Evolutionary conservation across 2,797 vertebrate species (phyloP).

Genomic region (Leptodactylus fallax): DNA sequence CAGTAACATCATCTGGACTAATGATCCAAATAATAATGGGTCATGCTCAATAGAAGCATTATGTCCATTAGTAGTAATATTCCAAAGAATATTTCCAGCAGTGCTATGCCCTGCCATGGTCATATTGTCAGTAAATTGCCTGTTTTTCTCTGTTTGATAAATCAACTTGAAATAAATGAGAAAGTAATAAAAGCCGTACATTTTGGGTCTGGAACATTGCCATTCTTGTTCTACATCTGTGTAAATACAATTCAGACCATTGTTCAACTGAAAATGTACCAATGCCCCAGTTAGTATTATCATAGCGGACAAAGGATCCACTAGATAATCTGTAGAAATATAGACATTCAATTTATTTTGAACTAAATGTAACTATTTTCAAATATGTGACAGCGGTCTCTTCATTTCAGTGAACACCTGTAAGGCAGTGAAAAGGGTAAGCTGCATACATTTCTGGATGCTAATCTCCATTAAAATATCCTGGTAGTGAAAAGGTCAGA

Average conservation of each 20-base stretch:
- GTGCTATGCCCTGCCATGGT: neutral
- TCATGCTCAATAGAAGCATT: neutral
- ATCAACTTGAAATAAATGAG: neutral
- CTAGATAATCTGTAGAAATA: constrained; percentile 22
- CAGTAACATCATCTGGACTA: neutral
- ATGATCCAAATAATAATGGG: constrained; percentile 12
- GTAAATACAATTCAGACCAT: neutral
- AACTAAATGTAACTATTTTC: constrained; percentile 25
- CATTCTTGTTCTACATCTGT: neutral
- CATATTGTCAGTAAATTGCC: neutral
- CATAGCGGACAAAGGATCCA: neutral
- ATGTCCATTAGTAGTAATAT: constrained; percentile 8
- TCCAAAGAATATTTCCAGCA: neutral
- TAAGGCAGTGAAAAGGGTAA: constrained; percentile 60
- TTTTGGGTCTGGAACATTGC: neutral
- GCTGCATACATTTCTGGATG: constrained; percentile 52
- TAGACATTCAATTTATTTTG: constrained; percentile 29
- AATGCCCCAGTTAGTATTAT: neutral
- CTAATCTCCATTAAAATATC: constrained; percentile 59
- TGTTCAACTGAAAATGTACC: neutral
- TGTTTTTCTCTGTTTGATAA: neutral
- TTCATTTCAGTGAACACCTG: constrained; percentile 41
- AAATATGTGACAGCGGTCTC: neutral
- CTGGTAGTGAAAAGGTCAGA: constrained; percentile 59
- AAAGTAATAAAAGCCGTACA: neutral